Percentiles rank a stretch among this genome's conserved stretches.
phyloP scores from a whole-genome alignment of 2,888 invertebrate genomes.

The Carterocephalus palaemon region DNA sequence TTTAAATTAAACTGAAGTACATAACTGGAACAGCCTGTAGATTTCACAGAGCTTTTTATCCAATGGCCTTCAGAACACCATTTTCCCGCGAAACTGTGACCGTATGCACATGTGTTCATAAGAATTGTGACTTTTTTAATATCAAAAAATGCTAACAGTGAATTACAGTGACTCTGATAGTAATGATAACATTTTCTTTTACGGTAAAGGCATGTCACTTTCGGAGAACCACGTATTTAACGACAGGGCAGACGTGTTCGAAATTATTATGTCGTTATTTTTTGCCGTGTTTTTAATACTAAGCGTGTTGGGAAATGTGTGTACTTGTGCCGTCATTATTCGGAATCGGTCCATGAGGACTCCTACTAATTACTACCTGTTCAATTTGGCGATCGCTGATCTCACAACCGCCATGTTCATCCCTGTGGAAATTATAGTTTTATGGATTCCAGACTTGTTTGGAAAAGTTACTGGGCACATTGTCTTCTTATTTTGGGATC shows the following conservation, averaged over 20 bases:
- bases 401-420: slow-evolving; percentile 84
- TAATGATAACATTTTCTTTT: slow-evolving; percentile 52
- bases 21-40: slow-evolving; percentile 33
- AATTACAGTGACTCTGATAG: slow-evolving; percentile 3
- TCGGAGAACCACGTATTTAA: slow-evolving; percentile 65
- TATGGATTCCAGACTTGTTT: slow-evolving; percentile 87
- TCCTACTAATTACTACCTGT: slow-evolving; percentile 89
- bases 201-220: slow-evolving; percentile 52
- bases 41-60: slow-evolving; percentile 20
- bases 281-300: slow-evolving; percentile 82
- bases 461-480: slow-evolving; percentile 87
- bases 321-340: slow-evolving; percentile 87
- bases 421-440: slow-evolving; percentile 87
- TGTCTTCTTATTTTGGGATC: slow-evolving; percentile 87
- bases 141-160: slow-evolving; percentile 6
- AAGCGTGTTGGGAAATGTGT: slow-evolving; percentile 85
- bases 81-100: slow-evolving; percentile 2
- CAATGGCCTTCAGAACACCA: slow-evolving; percentile 6
- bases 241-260: slow-evolving; percentile 6
- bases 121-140: background rate
- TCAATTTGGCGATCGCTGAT: slow-evolving; percentile 88
- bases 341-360: slow-evolving; percentile 88
- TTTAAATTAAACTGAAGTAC: too few species aligned
- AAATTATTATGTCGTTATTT: slow-evolving; percentile 64
- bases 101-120: slow-evolving; percentile 9